Base-by-base conservation (phyloP, 2,113 vertebrate species). In the Ptychochromis oligacanthus region DNA sequence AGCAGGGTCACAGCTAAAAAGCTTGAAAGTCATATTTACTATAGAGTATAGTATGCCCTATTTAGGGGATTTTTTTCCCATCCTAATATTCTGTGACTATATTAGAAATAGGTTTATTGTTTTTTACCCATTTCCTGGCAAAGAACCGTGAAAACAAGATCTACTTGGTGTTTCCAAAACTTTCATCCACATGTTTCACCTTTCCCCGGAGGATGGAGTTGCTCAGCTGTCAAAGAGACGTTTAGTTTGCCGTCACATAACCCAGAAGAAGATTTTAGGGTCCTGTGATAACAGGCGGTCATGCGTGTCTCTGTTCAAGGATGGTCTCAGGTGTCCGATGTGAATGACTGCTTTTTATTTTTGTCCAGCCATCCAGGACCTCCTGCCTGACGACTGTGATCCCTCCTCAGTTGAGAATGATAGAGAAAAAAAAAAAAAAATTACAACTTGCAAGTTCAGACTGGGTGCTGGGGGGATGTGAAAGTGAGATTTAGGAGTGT, bases 281-380 rank as follows among this genome's bases (percentile, higher is more conserved):
- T 64, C 38, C 58, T 79, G 80, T 64, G 85, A 81, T 77, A 75
- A 81, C 40, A 28, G 57, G 31, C 67, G 26, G 58, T 40, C 75
- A 82, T 34, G 70, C 76, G 9, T 64, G 79, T 49, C 84, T 77
- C 56, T 65, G 75, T 52, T 82, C 79, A 75, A 46, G 56, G 79
- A 77, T 17, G 60, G 20, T 70, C 77, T 84, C 86, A 79, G 82
- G 60, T 78, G 59, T 82, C 58, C 38, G 36, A 67, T 56, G 54
- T 79, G 43, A 81, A 56, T 43, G 14, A 43, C 22, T n/a, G 49
- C 52, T 64, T 81, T 72, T 82, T 60, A 43, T 88, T 79, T 78
- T 55, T 26, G 59, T 52, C 58, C 49, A 81, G 18, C 36, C 72
- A 24, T 57, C 56, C 82, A 43, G 52, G 79, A 77, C 38, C 62